Evolutionary conservation across 2,888 invertebrate genomes (phyloP).

Genomic region (Cantharis flavilabris): DNA sequence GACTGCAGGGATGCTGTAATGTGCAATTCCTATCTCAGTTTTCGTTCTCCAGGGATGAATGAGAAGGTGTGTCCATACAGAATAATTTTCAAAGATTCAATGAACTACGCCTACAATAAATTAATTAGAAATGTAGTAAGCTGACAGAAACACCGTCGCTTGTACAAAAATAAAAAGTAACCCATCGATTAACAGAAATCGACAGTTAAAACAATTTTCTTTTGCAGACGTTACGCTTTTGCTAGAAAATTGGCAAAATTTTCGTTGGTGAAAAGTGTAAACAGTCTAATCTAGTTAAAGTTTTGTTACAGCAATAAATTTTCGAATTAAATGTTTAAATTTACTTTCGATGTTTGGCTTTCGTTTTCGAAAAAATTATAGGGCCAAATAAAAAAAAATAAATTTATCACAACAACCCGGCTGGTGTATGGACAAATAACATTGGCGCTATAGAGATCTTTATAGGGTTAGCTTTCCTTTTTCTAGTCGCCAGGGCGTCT

Average conservation of each 20-base stretch:
- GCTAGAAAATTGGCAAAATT: background rate
- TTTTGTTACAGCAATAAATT: background rate
- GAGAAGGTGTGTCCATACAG: constrained; percentile 35
- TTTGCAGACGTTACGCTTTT: background rate
- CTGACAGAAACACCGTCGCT: background rate
- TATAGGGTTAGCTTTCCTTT: constrained; percentile 8
- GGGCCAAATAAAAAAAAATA: constrained; percentile 6
- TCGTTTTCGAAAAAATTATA: background rate
- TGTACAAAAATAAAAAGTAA: background rate
- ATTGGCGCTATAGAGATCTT: constrained; percentile 6
- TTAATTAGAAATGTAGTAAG: background rate
- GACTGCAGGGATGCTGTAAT: constrained; percentile 52
- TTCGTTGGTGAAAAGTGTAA: background rate
- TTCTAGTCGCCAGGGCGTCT: constrained; percentile 3
- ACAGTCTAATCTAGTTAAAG: background rate
- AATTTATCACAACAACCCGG: constrained; percentile 22
- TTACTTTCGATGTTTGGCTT: background rate
- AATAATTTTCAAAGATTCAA: background rate
- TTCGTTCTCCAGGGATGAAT: constrained; percentile 34
- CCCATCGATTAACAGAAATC: background rate
- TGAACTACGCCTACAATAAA: background rate
- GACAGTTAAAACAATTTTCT: background rate
- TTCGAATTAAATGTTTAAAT: background rate
- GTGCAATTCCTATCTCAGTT: constrained; percentile 33
- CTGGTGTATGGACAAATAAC: constrained; percentile 15